phyloP scores from a whole-genome alignment of 92 coral and sea anemone genomes.

The Zoanthus sansibaricus region DNA sequence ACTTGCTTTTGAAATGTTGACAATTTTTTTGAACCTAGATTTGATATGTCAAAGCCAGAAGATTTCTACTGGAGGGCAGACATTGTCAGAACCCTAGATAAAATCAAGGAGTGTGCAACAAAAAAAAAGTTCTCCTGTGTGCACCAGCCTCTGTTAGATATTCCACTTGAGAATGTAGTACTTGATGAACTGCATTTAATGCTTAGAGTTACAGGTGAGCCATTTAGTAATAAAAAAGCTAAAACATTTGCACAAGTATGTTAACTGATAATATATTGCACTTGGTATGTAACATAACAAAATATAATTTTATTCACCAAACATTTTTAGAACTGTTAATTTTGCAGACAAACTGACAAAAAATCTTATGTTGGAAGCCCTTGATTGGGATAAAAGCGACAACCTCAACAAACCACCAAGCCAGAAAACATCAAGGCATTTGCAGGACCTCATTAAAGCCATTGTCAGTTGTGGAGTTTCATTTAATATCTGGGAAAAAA shows the following conservation, averaged over 20 bases:
- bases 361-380: conserved; percentile 60
- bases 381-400: conserved; percentile 44
- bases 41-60: conserved; percentile 65
- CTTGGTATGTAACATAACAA: not conserved
- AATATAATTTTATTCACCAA: not conserved
- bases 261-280: not conserved
- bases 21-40: conserved; percentile 36
- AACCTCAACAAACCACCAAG: conserved; percentile 69
- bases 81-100: conserved; percentile 29
- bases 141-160: conserved; percentile 53
- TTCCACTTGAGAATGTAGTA: conserved; percentile 61
- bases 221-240: conserved; percentile 17
- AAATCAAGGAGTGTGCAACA: conserved; percentile 43
- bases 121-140: conserved; percentile 49
- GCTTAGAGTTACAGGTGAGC: conserved; percentile 53
- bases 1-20: conserved; percentile 3
- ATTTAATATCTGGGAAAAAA: conserved; percentile 72
- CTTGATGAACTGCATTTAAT: conserved; percentile 67
- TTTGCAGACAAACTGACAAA: conserved; percentile 62
- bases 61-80: conserved; percentile 42
- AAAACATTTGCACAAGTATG: conserved; percentile 16
- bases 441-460: conserved; percentile 57
- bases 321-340: not conserved
- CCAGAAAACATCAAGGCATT: conserved; percentile 41
- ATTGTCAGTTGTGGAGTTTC: conserved; percentile 75